phyloP scores from a whole-genome alignment of 2,797 vertebrate genomes.

The Lycodopsis pacificus region DNA sequence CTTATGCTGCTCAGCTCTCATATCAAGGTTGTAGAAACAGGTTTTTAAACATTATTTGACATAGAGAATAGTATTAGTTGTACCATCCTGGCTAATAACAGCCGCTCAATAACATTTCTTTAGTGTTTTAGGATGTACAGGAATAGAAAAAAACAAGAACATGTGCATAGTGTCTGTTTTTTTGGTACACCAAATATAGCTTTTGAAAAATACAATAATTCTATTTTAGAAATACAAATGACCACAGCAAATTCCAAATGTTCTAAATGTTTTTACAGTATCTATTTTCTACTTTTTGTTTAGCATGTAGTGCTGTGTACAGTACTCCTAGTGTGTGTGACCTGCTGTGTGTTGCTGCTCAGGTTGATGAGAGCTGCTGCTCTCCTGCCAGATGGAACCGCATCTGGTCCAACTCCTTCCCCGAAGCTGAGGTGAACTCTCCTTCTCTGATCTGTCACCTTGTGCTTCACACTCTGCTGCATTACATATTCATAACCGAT shows the following conservation, averaged over 20 bases:
- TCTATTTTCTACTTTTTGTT: neutral
- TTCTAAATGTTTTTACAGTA: conserved; percentile 3
- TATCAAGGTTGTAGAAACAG: neutral
- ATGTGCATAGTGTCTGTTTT: neutral
- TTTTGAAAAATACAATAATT: neutral
- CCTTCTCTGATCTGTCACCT: conserved; percentile 27
- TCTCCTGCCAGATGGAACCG: conserved; percentile 71
- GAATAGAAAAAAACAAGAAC: neutral
- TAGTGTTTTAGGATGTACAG: neutral
- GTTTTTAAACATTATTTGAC: neutral
- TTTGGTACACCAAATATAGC: neutral
- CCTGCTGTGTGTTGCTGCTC: conserved; percentile 35
- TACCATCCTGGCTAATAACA: neutral
- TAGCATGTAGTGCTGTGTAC: neutral
- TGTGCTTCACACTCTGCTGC: conserved; percentile 3
- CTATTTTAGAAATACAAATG: neutral
- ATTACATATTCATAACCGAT: conserved; percentile 18
- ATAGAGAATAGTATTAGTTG: neutral
- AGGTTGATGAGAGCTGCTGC: conserved; percentile 76
- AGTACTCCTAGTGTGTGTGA: conserved; percentile 4
- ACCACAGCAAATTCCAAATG: neutral
- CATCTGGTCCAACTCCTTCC: conserved; percentile 79
- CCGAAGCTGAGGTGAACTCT: conserved; percentile 81
- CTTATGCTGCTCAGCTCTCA: neutral
- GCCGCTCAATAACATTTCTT: neutral